phyloP scores from a whole-genome alignment of 2,888 invertebrate species.

The Prosapia bicincta region DNA sequence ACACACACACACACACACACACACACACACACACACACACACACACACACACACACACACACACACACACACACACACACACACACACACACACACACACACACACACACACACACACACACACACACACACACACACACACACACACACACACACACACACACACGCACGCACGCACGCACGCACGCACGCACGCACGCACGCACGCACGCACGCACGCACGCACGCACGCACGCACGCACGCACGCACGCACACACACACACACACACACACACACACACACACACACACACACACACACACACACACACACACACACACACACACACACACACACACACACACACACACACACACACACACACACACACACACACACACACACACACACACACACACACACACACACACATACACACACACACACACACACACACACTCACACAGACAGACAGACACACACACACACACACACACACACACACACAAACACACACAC shows the following conservation, averaged over 20 bases:
- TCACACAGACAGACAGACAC: not conserved
- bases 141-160: not conserved
- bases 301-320: not conserved
- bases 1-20: not conserved
- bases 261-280: not conserved
- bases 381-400: not conserved
- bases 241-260: slow-evolving; percentile 39
- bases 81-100: not conserved
- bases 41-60: not conserved
- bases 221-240: slow-evolving; percentile 21
- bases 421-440: not conserved
- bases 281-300: not conserved
- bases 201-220: slow-evolving; percentile 37
- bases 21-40: not conserved
- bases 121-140: not conserved
- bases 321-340: not conserved
- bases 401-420: not conserved
- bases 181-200: slow-evolving; percentile 32
- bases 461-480: not conserved
- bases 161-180: slow-evolving; percentile 23
- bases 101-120: not conserved
- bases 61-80: not conserved
- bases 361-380: not conserved
- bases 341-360: not conserved
- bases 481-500: too few species aligned